These are phyloP conservation scores for Neofelis nebulosa DNA, from an alignment of 2,113 vertebrate species.

Conservation along the genomic window DNA sequence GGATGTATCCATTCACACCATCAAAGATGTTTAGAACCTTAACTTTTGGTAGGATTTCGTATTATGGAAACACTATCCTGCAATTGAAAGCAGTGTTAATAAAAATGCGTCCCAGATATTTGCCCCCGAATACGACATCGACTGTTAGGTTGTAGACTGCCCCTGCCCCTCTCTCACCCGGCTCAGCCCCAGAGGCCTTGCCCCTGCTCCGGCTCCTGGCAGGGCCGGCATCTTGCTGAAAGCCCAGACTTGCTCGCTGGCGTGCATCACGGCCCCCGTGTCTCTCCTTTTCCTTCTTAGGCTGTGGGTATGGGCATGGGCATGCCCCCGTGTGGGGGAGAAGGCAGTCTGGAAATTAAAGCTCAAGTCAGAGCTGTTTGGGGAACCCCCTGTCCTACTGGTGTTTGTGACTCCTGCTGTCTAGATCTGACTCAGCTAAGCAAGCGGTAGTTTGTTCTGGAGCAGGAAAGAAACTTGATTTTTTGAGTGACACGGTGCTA, in stretches of 20 bases:
- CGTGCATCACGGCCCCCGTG: accelerated
- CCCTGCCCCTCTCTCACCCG: neutral
- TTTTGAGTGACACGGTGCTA: slow-evolving; percentile 26
- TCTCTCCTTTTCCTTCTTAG: neutral
- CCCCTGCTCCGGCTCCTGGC: neutral
- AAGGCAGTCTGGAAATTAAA: neutral
- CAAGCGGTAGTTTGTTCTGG: neutral
- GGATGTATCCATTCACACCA: neutral
- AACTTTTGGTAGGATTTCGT: neutral
- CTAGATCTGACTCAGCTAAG: slow-evolving; percentile 49
- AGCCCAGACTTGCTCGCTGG: neutral
- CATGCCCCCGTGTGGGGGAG: neutral
- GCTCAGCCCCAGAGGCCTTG: neutral
- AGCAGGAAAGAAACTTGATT: neutral
- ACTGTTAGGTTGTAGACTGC: neutral
- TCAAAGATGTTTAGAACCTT: neutral
- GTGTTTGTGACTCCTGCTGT: neutral
- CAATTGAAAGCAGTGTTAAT: neutral
- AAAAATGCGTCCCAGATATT: neutral
- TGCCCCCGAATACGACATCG: neutral
- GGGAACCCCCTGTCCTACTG: neutral
- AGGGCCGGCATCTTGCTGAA: neutral
- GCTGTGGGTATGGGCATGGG: neutral
- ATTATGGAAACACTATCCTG: neutral
- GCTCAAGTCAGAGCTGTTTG: neutral